Base-by-base conservation (phyloP, 2,113 vertebrate genomes). In the Coreoperca whiteheadi region DNA sequence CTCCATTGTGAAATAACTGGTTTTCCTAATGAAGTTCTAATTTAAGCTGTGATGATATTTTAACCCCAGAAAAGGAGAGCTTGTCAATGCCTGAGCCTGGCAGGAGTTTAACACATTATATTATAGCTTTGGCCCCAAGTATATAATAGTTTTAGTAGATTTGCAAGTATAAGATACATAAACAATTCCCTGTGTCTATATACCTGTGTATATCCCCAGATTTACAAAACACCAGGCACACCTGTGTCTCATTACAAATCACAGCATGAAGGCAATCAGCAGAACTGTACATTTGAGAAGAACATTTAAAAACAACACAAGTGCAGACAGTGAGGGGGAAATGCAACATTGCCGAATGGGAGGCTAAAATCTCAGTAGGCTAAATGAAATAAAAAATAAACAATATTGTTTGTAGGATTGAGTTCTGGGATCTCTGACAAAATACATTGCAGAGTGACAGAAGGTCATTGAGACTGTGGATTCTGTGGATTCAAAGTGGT, bases 21-120 rank as follows among this genome's bases (percentile, higher is more conserved):
- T 61, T 86, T 82, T 85, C 21, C 76, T 85, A 88, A 88, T 86
- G 79, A 89, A 83, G 69, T 87, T 39, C 51, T 88, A 80, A 93
- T 90, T 87, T 83, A 77, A 72, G 51, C 66, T 64, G 71, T 89
- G 83, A 89, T 92, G 83, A 84, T 84, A 81, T 90, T 90, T 92
- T 91, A 92, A 90, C 87, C 72, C 80, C 63, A n/a, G n/a, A 10
- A 65, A 86, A 79, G 77, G 25, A 69, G 77, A 61, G 46, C 68
- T n/a, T 39, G 41, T 57, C 71, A 56, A 86, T 82, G 79, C 73
- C 46, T 68, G 51, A 59, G 77, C 77, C 57, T 73, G 67, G 81
- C 72, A 77, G 88, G 74, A 79, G 77, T 83, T 84, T 18, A 79
- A 39, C 30, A 56, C 59, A 78, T 77, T 74, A 90, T 41, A 90